Conservation (phyloP, 2,888 invertebrate species). For the Endomychus coccineus region DNA sequence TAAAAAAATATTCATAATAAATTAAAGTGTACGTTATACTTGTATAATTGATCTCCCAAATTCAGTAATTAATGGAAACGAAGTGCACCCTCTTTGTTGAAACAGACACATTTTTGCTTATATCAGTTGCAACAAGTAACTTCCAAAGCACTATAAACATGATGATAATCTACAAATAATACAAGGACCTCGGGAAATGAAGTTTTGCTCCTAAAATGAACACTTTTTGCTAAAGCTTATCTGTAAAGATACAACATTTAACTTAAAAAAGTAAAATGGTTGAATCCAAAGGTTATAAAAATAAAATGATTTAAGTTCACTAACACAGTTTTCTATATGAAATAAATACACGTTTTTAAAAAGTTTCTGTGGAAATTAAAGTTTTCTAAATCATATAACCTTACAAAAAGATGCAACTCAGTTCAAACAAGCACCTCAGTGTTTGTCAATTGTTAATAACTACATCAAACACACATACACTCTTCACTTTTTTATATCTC, state of each 20-base stretch:
- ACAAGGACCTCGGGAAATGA: too few species aligned
- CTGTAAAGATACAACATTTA: conserved; percentile 10
- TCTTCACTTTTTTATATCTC: conserved; percentile 29
- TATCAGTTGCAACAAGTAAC: conserved; percentile 13
- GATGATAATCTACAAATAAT: conserved; percentile 25
- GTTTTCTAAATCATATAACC: neutral
- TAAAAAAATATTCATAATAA: conserved; percentile 11
- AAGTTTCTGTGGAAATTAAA: neutral
- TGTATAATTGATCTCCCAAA: too few species aligned
- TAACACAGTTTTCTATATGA: conserved; percentile 11
- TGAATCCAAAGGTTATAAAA: conserved; percentile 13
- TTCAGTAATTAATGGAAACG: too few species aligned
- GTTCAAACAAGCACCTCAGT: conserved; percentile 7
- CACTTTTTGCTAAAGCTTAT: too few species aligned
- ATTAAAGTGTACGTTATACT: conserved; percentile 10
- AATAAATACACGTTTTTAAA: conserved; percentile 3
- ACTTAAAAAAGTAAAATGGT: conserved; percentile 9
- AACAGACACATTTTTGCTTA: too few species aligned
- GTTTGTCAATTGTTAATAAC: conserved; percentile 5
- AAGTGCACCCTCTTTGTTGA: too few species aligned
- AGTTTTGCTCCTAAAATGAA: too few species aligned
- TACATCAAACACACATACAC: conserved; percentile 5
- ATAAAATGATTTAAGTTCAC: conserved; percentile 14
- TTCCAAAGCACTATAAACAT: conserved; percentile 25
- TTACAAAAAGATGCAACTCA: neutral